Conservation (phyloP, 2,888 invertebrate genomes). For the Harpalus rufipes region DNA sequence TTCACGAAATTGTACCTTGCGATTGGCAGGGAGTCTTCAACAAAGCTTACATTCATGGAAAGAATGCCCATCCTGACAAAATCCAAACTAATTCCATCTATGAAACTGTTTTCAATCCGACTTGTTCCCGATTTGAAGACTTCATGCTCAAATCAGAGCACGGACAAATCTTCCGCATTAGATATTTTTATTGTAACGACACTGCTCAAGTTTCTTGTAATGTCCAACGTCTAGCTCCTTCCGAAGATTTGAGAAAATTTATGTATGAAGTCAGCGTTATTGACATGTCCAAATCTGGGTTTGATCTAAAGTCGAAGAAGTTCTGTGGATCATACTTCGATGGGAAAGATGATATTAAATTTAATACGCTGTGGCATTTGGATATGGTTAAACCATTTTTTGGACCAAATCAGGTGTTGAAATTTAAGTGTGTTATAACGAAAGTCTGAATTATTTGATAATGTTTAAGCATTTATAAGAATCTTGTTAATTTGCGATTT, state of each 20-base stretch:
- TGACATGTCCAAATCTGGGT: slow-evolving; percentile 69
- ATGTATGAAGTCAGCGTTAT: slow-evolving; percentile 73
- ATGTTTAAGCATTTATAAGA: neutral
- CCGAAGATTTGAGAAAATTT: slow-evolving; percentile 71
- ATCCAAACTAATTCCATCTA: slow-evolving; percentile 69
- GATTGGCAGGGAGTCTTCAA: slow-evolving; percentile 68
- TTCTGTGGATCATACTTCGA: slow-evolving; percentile 48
- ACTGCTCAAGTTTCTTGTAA: slow-evolving; percentile 71
- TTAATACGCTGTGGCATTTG: slow-evolving; percentile 60
- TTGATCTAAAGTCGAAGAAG: slow-evolving; percentile 56
- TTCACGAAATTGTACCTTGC: slow-evolving; percentile 68
- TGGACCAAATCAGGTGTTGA: slow-evolving; percentile 24
- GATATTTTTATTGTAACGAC: slow-evolving; percentile 70
- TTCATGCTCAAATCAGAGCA: slow-evolving; percentile 69
- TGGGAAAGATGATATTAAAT: slow-evolving; percentile 47
- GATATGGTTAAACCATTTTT: slow-evolving; percentile 59
- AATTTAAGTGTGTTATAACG: slow-evolving; percentile 54
- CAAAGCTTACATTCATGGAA: slow-evolving; percentile 68
- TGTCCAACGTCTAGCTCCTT: slow-evolving; percentile 72
- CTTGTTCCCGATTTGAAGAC: slow-evolving; percentile 68
- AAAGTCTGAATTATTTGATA: slow-evolving; percentile 50
- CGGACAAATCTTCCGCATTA: slow-evolving; percentile 72
- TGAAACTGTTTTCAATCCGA: slow-evolving; percentile 71
- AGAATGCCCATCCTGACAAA: slow-evolving; percentile 69
- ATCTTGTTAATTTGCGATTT: slow-evolving; percentile 11